Evolutionary conservation across 2,888 invertebrate species (phyloP), one percentile per base, ranked within the genome.

Genomic region (Dorcus parallelipipedus): DNA sequence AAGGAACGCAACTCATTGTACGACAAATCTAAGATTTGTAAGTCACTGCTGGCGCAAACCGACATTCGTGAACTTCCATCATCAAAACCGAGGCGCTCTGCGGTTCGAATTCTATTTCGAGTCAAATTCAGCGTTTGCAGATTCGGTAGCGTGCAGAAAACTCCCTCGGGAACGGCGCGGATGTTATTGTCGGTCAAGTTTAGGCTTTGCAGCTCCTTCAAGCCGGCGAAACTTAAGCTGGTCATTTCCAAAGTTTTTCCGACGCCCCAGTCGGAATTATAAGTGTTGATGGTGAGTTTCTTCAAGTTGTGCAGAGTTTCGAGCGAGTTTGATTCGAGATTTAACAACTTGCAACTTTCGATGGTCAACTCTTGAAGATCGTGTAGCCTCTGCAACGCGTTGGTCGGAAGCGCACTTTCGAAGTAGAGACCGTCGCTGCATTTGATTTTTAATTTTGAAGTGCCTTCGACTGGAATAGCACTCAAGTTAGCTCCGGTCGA

Each of bases 171-270:
- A 73, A 94, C 77, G 64, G 87, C 86, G 69, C 90, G 85, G 65
- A 95, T 85, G 80, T 93, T 93, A 81, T 92, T 94, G 79, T 90
- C 87, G 72, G 88, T 86, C 77, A 95, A 81, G 79, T 93, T 90
- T 71, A 94, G 80, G 58, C 85, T 83, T 75, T 90, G 90, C 52
- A 95, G 81, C 77, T 93, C 92, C 71, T 87, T 85, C 67, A 95
- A 81, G 62, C 91, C 91, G 69, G 85, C 84, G 72, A 95, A 86
- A 63, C 89, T 86, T 68, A 84, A 86, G 63, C 86, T 79, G 60
- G 85, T 83, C 71, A 93, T 78, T 73, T 93, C 92, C 71, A 95
- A 83, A 68, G 84, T 86, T 77, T 89, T 88, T 40, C 84, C 85
- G 64, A 86, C 83, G 38, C 84, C 81, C 93, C 94, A 94, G 63